A percentile compares a stretch with the other conserved stretches of the same genome.
Evolutionary conservation across 2,113 vertebrate species (phyloP).

Genomic region (Ellobius talpinus): DNA sequence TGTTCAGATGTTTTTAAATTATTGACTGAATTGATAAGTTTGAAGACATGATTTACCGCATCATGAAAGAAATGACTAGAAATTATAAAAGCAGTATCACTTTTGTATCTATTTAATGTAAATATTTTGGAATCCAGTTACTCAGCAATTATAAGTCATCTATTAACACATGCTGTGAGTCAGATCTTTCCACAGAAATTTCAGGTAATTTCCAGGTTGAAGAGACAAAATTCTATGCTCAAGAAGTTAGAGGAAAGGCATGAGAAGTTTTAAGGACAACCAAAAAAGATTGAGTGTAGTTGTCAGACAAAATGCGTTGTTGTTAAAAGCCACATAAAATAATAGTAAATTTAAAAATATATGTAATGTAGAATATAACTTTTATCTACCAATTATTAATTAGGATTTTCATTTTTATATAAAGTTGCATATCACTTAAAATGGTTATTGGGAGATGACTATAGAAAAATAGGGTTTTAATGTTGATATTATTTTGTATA

Average conservation of each 20-base stretch:
- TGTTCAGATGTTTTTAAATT: background rate
- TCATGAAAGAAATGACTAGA: conserved; percentile 27
- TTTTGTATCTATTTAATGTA: background rate
- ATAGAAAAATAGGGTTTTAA: background rate
- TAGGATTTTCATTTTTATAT: conserved; percentile 6
- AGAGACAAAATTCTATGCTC: background rate
- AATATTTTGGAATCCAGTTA: background rate
- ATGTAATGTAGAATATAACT: background rate
- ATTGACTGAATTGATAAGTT: conserved; percentile 10
- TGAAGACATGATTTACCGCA: background rate
- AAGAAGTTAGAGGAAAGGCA: background rate
- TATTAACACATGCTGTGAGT: background rate
- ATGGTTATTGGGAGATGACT: background rate
- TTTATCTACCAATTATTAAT: background rate
- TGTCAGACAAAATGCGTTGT: background rate
- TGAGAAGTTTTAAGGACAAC: background rate
- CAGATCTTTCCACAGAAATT: background rate
- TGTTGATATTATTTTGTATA: background rate
- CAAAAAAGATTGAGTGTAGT: background rate
- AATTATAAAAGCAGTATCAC: background rate
- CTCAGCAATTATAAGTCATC: background rate
- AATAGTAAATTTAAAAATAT: conserved; percentile 13
- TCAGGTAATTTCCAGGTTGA: background rate
- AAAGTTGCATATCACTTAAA: background rate
- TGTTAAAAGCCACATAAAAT: background rate